Conservation (phyloP, 1,140 invertebrate species). For the Sitodiplosis mosellana region DNA sequence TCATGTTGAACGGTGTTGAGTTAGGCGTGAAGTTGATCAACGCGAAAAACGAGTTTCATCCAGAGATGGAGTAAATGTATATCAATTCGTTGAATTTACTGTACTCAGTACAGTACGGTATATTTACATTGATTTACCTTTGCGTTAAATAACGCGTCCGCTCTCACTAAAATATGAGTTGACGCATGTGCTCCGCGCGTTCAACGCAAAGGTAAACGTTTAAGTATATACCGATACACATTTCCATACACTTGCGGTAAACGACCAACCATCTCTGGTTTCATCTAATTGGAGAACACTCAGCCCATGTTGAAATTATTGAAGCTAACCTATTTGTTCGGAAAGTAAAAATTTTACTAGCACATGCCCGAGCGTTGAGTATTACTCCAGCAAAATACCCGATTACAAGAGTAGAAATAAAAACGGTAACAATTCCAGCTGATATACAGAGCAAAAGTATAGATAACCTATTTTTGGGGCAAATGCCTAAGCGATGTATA, state of each 20-base stretch:
- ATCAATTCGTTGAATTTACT: no score
- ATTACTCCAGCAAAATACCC: conserved; percentile 22
- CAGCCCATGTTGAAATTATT: conserved; percentile 7
- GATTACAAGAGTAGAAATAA: conserved; percentile 20
- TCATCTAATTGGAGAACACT: conserved; percentile 14
- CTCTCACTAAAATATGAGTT: no score
- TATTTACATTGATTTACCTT: no score
- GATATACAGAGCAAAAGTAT: conserved; percentile 16
- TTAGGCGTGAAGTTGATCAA: conserved; percentile 18
- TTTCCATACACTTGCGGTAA: no score
- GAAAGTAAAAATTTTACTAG: conserved; percentile 16
- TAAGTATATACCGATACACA: no score
- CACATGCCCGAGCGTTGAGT: conserved; percentile 18
- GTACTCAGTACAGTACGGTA: no score
- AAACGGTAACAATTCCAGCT: conserved; percentile 17
- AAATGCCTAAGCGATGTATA: conserved; percentile 22
- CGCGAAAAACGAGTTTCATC: conserved; percentile 18
- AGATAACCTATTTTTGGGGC: conserved; percentile 20
- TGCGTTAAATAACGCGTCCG: no score
- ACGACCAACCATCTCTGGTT: no score
- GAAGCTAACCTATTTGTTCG: conserved; percentile 16
- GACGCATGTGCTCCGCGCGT: no score
- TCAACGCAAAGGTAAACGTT: no score
- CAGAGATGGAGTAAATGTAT: no score
- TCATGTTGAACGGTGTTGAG: conserved; percentile 23